Evolutionary conservation across 2,113 vertebrate genomes (phyloP).

Genomic region (Chamaetylas fuelleborni): DNA sequence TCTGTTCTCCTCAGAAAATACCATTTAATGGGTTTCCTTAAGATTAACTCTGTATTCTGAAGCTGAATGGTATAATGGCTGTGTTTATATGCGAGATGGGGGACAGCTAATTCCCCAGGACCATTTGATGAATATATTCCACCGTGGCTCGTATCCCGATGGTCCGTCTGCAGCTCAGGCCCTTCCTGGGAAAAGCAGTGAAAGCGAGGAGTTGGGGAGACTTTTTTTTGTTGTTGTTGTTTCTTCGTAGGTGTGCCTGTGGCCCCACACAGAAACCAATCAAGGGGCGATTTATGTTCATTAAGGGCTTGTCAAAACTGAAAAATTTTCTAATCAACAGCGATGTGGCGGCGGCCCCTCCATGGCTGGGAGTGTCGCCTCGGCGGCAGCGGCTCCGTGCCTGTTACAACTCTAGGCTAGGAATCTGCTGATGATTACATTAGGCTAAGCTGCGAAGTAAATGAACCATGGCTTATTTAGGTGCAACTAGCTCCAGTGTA

Average conservation of each 20-base stretch:
- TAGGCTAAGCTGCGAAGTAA: conserved; percentile 87
- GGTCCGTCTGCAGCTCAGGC: neutral
- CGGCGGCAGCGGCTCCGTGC: conserved; percentile 69
- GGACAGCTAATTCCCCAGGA: conserved; percentile 11
- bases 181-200: neutral
- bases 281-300: conserved; percentile 84
- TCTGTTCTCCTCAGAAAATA: neutral
- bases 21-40: neutral
- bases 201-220: neutral
- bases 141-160: neutral
- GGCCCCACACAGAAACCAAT: conserved; percentile 79
- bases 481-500: conserved; percentile 80
- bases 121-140: conserved; percentile 58
- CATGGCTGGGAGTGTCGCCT: conserved; percentile 79
- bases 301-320: conserved; percentile 87
- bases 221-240: neutral
- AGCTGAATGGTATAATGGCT: neutral
- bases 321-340: conserved; percentile 86
- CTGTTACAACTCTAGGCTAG: conserved; percentile 84
- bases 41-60: neutral
- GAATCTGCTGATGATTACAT: conserved; percentile 83
- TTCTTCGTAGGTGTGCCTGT: conserved; percentile 75
- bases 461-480: conserved; percentile 88
- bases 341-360: conserved; percentile 73
- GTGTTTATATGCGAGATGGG: neutral